phyloP scores from a whole-genome alignment of 35 echinoderm and acorn worm species.

The Antedon bifida region DNA sequence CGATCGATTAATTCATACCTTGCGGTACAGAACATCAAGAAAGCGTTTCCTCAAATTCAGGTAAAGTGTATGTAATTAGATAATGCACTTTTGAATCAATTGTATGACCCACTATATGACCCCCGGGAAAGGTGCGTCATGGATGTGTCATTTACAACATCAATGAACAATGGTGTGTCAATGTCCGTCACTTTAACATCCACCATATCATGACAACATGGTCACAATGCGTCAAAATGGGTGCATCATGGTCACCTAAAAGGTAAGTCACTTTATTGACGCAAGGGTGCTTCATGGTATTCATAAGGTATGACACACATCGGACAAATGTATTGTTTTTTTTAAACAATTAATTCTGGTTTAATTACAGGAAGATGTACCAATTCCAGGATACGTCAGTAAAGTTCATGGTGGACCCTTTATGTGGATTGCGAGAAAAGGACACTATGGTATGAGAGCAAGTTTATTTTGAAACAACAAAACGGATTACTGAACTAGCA shows the following conservation, averaged over 20 bases:
- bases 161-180: too few relatives aligned
- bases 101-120: too few relatives aligned
- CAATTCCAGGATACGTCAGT: conserved; percentile 41
- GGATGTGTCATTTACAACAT: too few relatives aligned
- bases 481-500: neutral
- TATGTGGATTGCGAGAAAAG: conserved; percentile 53
- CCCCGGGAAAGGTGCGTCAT: too few relatives aligned
- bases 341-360: neutral
- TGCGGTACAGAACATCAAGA: conserved; percentile 59
- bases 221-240: too few relatives aligned
- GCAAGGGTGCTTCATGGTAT: neutral
- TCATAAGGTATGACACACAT: too few relatives aligned
- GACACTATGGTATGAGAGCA: conserved; percentile 49
- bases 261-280: too few relatives aligned
- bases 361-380: conserved; percentile 25
- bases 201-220: too few relatives aligned
- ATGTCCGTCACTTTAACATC: too few relatives aligned
- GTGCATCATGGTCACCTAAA: too few relatives aligned
- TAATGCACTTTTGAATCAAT: too few relatives aligned
- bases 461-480: neutral
- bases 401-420: conserved; percentile 50
- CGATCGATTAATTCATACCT: conserved; percentile 42
- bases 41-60: conserved; percentile 44
- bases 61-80: neutral
- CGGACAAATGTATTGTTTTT: too few relatives aligned